These are phyloP conservation scores for Adoxophyes honmai DNA, from an alignment of 1,140 invertebrate species.

Conservation along the genomic window DNA sequence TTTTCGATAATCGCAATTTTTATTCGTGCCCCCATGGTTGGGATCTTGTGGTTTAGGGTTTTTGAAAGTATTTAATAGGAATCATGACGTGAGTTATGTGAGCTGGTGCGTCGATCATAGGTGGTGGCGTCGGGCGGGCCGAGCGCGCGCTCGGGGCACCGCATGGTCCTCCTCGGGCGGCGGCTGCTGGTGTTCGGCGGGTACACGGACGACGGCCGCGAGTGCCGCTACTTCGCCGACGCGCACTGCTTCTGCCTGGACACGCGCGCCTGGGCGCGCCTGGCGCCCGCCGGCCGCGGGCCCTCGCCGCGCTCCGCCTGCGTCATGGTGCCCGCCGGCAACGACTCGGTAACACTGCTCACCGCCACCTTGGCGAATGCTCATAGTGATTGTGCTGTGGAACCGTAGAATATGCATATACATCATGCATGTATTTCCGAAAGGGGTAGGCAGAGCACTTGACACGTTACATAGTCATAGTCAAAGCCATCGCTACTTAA, in stretches of 20 bases:
- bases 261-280: constrained; percentile 87
- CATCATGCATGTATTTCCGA: no score
- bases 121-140: constrained; percentile 84
- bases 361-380: no score
- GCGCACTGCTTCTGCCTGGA: constrained; percentile 90
- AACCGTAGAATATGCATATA: no score
- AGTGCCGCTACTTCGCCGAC: constrained; percentile 95
- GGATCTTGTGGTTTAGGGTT: no score
- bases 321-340: constrained; percentile 59
- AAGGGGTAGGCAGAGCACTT: no score
- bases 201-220: constrained; percentile 92
- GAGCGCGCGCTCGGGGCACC: constrained; percentile 91
- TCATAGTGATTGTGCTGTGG: no score
- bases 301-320: constrained; percentile 81
- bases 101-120: constrained; percentile 26
- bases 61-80: no score
- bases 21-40: no score
- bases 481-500: no score
- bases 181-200: constrained; percentile 94
- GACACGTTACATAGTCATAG: no score
- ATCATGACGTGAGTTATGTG: no score
- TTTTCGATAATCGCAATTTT: no score
- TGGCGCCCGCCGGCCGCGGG: constrained; percentile 81
- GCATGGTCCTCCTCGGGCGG: constrained; percentile 88
- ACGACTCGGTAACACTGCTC: constrained; percentile 61